phyloP scores from a whole-genome alignment of 2,888 invertebrate species.

The Tineola bisselliella region DNA sequence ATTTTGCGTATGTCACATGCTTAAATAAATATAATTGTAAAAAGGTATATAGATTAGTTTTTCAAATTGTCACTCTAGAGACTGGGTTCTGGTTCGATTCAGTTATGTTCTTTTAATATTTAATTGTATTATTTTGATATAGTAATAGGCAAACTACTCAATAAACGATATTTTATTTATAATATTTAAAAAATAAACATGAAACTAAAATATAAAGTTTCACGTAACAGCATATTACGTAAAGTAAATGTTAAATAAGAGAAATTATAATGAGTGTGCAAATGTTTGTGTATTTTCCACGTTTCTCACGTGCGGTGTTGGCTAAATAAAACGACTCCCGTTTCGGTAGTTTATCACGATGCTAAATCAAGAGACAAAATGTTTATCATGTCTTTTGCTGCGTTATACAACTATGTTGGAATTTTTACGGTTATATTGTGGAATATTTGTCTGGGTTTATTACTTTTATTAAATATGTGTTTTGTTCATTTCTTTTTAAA shows the following conservation, averaged over 20 bases:
- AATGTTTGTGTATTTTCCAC: neutral
- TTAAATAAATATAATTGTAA: too few relatives aligned
- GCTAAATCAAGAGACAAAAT: conserved; percentile 12
- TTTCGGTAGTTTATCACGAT: conserved; percentile 10
- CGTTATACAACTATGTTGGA: neutral
- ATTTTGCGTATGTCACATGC: neutral
- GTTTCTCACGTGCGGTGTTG: neutral
- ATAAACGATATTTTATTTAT: too few relatives aligned
- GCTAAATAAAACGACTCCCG: conserved; percentile 7
- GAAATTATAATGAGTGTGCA: neutral
- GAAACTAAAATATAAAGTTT: neutral
- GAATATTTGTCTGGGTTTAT: neutral
- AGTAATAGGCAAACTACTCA: too few relatives aligned
- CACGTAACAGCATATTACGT: neutral
- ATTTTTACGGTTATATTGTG: neutral
- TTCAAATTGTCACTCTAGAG: too few relatives aligned
- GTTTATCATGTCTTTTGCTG: conserved; percentile 2
- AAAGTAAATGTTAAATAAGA: neutral
- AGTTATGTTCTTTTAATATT: too few relatives aligned
- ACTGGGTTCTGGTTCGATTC: too few relatives aligned
- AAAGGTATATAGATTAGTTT: too few relatives aligned
- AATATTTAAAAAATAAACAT: too few relatives aligned
- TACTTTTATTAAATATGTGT: neutral
- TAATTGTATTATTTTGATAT: too few relatives aligned
- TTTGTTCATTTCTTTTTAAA: too few relatives aligned